A percentile compares a stretch with the other conserved stretches of the same genome.
Conservation (phyloP, 2,113 vertebrate species). For the Bathybates hornii region DNA sequence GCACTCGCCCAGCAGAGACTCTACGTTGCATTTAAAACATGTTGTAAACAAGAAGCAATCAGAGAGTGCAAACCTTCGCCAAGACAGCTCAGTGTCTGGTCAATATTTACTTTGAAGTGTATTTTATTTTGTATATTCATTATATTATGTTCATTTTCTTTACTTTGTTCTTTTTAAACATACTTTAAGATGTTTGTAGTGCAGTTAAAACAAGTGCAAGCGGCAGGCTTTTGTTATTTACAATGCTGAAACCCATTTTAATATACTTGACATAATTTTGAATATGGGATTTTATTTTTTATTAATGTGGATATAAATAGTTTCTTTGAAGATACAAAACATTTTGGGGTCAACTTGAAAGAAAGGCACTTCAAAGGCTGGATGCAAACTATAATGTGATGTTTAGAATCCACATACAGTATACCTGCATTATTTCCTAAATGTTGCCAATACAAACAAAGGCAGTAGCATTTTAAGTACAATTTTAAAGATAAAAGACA, state of each 20-base stretch:
- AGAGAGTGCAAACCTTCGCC: neutral
- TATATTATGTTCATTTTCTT: neutral
- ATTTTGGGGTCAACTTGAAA: rapidly evolving
- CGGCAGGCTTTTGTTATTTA: neutral
- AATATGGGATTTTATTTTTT: neutral
- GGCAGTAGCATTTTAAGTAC: neutral
- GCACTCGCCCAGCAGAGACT: neutral
- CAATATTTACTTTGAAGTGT: neutral
- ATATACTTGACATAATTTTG: neutral
- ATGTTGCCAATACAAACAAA: neutral
- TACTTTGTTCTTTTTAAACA: neutral
- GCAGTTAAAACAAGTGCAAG: neutral
- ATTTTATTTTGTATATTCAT: neutral
- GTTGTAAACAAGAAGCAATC: neutral
- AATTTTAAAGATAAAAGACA: neutral
- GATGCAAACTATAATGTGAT: neutral
- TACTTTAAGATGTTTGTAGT: neutral
- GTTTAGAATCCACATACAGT: neutral
- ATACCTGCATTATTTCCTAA: neutral
- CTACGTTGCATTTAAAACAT: neutral
- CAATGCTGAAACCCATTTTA: neutral
- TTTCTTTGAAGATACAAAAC: neutral
- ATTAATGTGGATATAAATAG: neutral
- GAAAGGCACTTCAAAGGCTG: neutral
- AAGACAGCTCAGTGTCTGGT: neutral